A percentile compares a stretch with the other conserved stretches of the same genome.
Evolutionary conservation across 2,888 invertebrate species (phyloP).

Genomic region (Euplexia lucipara): DNA sequence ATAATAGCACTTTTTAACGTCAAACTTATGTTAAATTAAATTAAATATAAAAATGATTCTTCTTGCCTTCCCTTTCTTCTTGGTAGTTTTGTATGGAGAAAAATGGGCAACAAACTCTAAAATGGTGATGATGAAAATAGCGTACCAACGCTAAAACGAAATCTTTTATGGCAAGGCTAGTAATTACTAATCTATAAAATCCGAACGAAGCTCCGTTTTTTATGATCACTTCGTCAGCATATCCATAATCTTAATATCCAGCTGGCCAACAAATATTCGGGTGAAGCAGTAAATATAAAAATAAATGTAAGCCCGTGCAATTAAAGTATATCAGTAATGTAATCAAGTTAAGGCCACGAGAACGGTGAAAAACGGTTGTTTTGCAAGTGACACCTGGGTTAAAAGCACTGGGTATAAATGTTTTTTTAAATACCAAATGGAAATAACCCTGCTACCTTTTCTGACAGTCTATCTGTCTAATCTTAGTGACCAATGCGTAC

Average conservation of each 20-base stretch:
- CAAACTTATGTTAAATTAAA: too few species aligned
- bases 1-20: too few species aligned
- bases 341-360: conserved; percentile 46
- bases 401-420: background rate
- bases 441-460: too few species aligned
- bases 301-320: conserved; percentile 39
- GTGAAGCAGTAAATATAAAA: conserved; percentile 43
- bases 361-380: conserved; percentile 13
- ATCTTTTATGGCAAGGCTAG: background rate
- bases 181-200: conserved; percentile 28
- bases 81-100: too few species aligned
- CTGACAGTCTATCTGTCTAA: too few species aligned
- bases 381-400: conserved; percentile 3
- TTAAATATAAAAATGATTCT: too few species aligned
- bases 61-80: too few species aligned
- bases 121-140: too few species aligned
- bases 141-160: background rate
- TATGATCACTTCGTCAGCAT: conserved; percentile 23
- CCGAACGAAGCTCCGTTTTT: conserved; percentile 1
- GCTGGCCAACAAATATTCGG: conserved; percentile 30
- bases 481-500: too few species aligned
- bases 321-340: conserved; percentile 52
- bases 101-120: too few species aligned
- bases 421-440: too few species aligned
- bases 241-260: conserved; percentile 43